Base-by-base conservation (phyloP, 1,140 invertebrate genomes). In the Zaprionus davidi region DNA sequence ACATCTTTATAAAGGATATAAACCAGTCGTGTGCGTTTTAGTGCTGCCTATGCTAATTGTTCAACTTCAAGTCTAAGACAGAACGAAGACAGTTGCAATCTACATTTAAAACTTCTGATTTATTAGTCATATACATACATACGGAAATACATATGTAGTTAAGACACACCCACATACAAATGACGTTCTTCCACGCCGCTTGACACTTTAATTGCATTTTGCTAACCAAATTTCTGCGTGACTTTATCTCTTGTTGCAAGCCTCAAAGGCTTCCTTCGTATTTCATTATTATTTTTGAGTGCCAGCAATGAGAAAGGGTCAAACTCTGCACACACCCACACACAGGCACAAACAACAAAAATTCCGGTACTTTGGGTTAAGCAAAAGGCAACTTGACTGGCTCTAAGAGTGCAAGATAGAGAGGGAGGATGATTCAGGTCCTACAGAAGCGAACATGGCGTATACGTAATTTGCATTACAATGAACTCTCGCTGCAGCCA, bases 401-500 rank as follows among this genome's bases (percentile, higher is more conserved):
- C 15, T n/a, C 15, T 2, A 17, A 9, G 41, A n/a, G 38, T 13
- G 9, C 0, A 34, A 44, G 41, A 1, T 6, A 1, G n/a, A 44
- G 6, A 44, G 41, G 3, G n/a, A 17, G 15, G 41, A 2, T 46
- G 41, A 46, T 17, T 64, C 34, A 46, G 64, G 24, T 38, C 5
- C 5, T 12, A 51, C 68, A 20, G 46, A 24, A 28, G 26, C 28
- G 71, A 87, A 60, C 82, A 59, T 68, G 83, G 71, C 79, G 82
- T 82, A 86, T 86, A 86, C 79, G 79, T 82, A 86, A 86, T 86
- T 86, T 86, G 82, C 82, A 86, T 86, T 82, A 87, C 82, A 86
- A 86, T 86, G 79, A 82, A 87, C 81, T 51, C 58, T 28, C 6
- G 65, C 44, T 31, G 36, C 57, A 65, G 46, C 49, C 65, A 38